Conservation (phyloP, 2,797 vertebrate species). For the Sebastes baramenuke region DNA sequence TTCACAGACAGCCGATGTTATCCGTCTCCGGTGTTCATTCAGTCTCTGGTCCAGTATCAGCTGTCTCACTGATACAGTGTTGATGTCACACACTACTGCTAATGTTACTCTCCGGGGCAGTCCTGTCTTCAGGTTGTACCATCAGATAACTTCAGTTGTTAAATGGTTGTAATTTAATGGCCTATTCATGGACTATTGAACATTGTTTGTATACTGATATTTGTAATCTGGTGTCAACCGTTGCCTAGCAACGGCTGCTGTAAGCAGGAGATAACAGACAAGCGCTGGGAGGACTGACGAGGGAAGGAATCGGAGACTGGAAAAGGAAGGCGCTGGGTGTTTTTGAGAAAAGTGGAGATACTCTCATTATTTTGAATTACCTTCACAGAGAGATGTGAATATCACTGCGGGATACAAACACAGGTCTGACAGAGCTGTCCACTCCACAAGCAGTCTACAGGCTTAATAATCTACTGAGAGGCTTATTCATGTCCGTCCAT, state of each 20-base stretch:
- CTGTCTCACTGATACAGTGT: not conserved
- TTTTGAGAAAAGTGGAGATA: not conserved
- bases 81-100: not conserved
- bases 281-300: not conserved
- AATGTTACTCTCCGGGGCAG: not conserved
- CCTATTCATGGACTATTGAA: not conserved
- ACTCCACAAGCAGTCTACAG: not conserved
- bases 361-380: constrained; percentile 21
- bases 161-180: constrained; percentile 2
- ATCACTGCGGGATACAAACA: not conserved
- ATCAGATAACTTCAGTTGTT: not conserved
- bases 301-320: not conserved
- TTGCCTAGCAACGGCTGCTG: constrained; percentile 21
- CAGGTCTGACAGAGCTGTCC: not conserved
- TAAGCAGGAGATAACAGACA: constrained; percentile 3
- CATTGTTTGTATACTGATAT: constrained; percentile 12
- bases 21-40: not conserved
- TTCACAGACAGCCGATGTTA: not conserved
- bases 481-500: not conserved
- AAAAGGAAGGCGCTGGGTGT: not conserved
- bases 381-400: constrained; percentile 1
- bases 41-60: not conserved
- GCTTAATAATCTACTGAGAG: not conserved
- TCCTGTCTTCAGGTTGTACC: not conserved
- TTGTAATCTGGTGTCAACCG: constrained; percentile 14